These are phyloP conservation scores for Xanthorhoe designata DNA, from an alignment of 2,888 invertebrate genomes.

Conservation along the genomic window DNA sequence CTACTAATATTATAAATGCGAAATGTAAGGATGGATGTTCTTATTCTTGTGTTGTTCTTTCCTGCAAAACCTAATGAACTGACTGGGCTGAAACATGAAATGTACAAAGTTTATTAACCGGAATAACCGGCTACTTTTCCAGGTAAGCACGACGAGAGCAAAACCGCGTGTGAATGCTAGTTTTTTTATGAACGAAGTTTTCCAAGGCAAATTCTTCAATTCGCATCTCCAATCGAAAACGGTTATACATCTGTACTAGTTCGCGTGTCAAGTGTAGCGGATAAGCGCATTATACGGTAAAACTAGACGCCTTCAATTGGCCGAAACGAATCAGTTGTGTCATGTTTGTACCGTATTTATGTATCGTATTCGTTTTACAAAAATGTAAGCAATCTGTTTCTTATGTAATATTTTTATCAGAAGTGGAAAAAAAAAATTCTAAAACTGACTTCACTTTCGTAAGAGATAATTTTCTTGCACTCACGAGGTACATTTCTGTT, in stretches of 20 bases:
- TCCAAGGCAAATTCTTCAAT: background rate
- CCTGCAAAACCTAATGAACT: too few relatives aligned
- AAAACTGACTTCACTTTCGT: too few relatives aligned
- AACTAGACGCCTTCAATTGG: constrained; percentile 59
- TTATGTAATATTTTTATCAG: background rate
- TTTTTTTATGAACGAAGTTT: background rate
- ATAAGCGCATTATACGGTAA: constrained; percentile 59
- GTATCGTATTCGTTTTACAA: constrained; percentile 8
- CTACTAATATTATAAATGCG: too few relatives aligned
- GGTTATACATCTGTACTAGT: constrained; percentile 51
- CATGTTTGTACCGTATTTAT: constrained; percentile 47
- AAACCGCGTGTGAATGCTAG: too few relatives aligned
- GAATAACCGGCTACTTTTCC: too few relatives aligned
- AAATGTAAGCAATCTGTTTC: background rate
- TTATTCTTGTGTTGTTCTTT: too few relatives aligned
- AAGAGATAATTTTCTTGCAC: too few relatives aligned
- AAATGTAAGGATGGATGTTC: too few relatives aligned
- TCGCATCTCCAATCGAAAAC: constrained; percentile 45
- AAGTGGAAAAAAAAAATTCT: background rate
- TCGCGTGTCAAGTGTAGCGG: constrained; percentile 62
- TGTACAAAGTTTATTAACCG: too few relatives aligned
- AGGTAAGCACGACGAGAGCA: too few relatives aligned
- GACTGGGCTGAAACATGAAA: too few relatives aligned
- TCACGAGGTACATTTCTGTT: too few relatives aligned
- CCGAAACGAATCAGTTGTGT: constrained; percentile 64